Evolutionary conservation across 2,888 invertebrate species (phyloP), one percentile per base, ranked within the genome.

Genomic region (Acleris holmiana): DNA sequence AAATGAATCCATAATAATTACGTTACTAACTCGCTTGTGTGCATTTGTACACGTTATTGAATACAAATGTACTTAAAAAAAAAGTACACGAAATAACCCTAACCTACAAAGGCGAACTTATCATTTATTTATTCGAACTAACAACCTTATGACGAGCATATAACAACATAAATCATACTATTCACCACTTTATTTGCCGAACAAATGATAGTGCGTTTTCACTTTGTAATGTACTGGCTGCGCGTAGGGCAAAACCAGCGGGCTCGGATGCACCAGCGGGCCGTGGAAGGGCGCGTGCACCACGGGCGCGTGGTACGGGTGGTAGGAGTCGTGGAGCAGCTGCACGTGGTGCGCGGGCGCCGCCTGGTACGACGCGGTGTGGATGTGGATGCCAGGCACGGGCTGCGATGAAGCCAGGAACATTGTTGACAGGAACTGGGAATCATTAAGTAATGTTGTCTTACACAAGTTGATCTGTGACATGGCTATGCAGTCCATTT

Each of bases 171-270:
- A 10, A 56, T 5, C 0, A 29, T 18, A 15, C 4, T 2, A n/a
- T 21, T 1, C 5, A 44, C 8, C 5, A 29, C 47, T 73, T 78
- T 76, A 78, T 76, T 77, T 77, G 2, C 80, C 78, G 64, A 77
- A 77, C 4, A 78, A 47, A 74, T 80, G 80, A 57, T 82, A 81
- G 69, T 78, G 76, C 2, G 76, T 76, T 60, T 83, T 83, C 25
- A 82, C 78, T 69, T 83, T 82, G 53, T 82, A 82, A 57, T 80
- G 62, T 0, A 75, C 73, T 0, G 67, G 62, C 7, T 65, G 68
- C 1, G 73, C 72, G 2, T 75, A 66, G 1, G 73, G 75, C 19
- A 69, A 68, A 7, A 61, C 54, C 18, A 69, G 29, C 21, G 69
- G 69, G 10, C 48, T 8, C 8, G 29, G 29, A 29, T 29, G 29